Evolutionary conservation across 2,113 vertebrate genomes (phyloP).

Genomic region (Trogon surrucura): DNA sequence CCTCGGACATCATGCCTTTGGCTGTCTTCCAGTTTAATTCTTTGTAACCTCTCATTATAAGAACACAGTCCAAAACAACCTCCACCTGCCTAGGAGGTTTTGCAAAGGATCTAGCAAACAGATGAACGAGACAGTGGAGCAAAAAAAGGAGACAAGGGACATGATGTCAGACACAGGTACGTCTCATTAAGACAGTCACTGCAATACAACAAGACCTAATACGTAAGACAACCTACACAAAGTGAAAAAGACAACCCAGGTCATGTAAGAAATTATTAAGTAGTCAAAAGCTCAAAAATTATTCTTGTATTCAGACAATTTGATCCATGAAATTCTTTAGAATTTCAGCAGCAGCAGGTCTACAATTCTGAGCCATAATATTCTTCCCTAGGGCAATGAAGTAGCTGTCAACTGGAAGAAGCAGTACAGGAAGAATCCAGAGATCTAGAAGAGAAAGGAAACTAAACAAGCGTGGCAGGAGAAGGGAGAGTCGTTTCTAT

Average conservation of each 20-base stretch:
- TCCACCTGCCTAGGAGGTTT: constrained; percentile 96
- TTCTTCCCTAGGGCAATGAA: background rate
- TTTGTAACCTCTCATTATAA: constrained; percentile 91
- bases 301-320: background rate
- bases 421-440: background rate
- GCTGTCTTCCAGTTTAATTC: constrained; percentile 94
- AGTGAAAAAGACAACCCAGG: background rate
- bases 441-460: background rate
- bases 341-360: background rate
- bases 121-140: background rate
- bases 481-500: background rate
- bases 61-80: constrained; percentile 92
- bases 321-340: background rate
- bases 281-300: background rate
- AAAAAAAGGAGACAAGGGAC: background rate
- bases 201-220: background rate
- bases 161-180: rapidly evolving
- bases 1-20: constrained; percentile 96
- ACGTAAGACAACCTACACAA: background rate
- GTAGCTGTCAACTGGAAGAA: background rate
- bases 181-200: background rate
- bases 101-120: constrained; percentile 87
- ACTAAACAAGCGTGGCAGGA: background rate
- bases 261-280: background rate
- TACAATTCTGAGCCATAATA: background rate